Base-by-base conservation (phyloP, 2,797 vertebrate genomes). In the Molothrus ater region DNA sequence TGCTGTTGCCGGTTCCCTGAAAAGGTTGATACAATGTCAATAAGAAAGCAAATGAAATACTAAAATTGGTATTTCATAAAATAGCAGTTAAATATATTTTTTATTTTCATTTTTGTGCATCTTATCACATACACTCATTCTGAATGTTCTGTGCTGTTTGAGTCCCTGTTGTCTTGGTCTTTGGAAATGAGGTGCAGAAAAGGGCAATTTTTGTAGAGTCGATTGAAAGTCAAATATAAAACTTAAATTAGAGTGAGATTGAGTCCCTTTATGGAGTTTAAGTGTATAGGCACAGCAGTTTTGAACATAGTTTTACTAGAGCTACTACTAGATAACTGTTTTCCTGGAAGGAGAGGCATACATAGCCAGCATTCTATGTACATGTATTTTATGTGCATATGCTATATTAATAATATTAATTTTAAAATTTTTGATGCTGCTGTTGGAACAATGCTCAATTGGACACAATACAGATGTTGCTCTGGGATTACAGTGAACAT, bases 81-180 rank as follows among this genome's bases (percentile, higher is more conserved):
- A n/a, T 14, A 86, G 25, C 3, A 4, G 5, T 14, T 31, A 43
- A 54, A 66, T 3, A 13, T 5, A 31, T 32, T 21, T 78, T 76
- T 4, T 59, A 1, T 63, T 63, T 50, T 6, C 9, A 53, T 74
- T 80, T 40, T 16, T 51, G 17, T 29, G 16, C 14, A 11, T 50
- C 5, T 47, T 71, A 7, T 25, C 60, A 9, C 3, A 7, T 42
- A 11, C 0, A 2, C 2, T 32, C 4, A 11, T 72, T 50, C 68
- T 54, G 22, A 75, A n/a, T 17, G 10, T 6, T 29, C 4, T 20
- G 20, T 42, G 8, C 60, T 7, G 2, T 73, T 82, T 75, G 32
- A 25, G 3, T 3, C 4, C 9, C 10, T 0, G 1, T 36, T 48
- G 10, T 3, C 11, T 34, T 8, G 1, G 1, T 45, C 13, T 66